Evolutionary conservation across 2,113 vertebrate species (phyloP), one percentile per base, ranked within the genome.

Genomic region (Platichthys flesus): DNA sequence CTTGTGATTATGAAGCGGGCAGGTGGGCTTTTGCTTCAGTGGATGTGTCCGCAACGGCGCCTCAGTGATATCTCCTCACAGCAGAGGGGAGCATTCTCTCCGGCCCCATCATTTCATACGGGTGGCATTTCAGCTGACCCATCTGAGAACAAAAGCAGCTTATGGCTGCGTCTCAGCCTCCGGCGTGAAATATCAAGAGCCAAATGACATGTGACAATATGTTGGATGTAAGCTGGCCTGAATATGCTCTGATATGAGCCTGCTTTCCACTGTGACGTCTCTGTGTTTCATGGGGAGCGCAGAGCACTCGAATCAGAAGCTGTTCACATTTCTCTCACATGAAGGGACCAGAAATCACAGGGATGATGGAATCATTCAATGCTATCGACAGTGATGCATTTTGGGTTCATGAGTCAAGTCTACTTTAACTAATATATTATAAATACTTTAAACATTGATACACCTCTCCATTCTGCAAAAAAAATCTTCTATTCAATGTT

Each of bases 81-180:
- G 67, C 82, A 80, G 80, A 72, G 57, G 72, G 28, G 62, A 58
- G 57, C 55, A 2, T 81, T 87, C 73, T 87, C 66, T 71, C 10
- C n/a, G 57, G 63, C 64, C 54, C 16, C 64, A 57, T 85, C 72
- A 47, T 86, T 84, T 87, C 56, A 14, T 60, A 65, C 13, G 14
- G 45, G 55, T 55, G 74, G 78, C 82, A 82, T 90, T 90, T 90
- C 68, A 54, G 61, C 69, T 79, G 82, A 71, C 79, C 83, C 77
- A 1, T 52, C 45, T 67, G 77, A 69, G 66, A 83, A 82, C 77
- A 79, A 87, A 88, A 89, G 79, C 69, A 66, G 84, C 76, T 85
- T 81, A 85, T 16, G 18, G 51, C 60, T 42, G 23, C 18, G 16
- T 74, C 51, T 78, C 80, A 75, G 52, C 61, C 74, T 62, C 64